Evolutionary conservation across 1,140 invertebrate species (phyloP).

Genomic region (Neodiprion lecontei): DNA sequence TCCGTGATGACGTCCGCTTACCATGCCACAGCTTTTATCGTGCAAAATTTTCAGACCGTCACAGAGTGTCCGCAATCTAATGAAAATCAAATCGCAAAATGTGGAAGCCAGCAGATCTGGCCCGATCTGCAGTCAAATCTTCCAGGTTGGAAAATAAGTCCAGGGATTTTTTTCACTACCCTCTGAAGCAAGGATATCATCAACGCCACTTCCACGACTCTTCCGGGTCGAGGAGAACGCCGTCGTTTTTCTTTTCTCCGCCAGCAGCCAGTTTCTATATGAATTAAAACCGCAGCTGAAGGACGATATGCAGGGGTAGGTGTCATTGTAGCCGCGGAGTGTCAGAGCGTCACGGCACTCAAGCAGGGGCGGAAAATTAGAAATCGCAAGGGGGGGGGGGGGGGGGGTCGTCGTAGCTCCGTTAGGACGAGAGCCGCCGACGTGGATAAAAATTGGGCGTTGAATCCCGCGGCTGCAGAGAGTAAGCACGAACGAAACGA

Average conservation of each 20-base stretch:
- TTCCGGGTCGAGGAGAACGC: background rate
- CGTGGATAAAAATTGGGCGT: slow-evolving; percentile 14
- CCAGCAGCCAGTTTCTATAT: no score
- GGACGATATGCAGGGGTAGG: background rate
- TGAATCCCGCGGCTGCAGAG: background rate
- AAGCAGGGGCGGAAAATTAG: slow-evolving; percentile 6
- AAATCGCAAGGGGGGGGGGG: background rate
- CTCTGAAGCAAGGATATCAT: background rate
- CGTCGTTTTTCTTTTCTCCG: background rate
- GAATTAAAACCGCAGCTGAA: slow-evolving; percentile 12
- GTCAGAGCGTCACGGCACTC: background rate
- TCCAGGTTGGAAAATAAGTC: no score
- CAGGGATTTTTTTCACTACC: no score
- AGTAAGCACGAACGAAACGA: background rate
- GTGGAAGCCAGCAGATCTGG: no score
- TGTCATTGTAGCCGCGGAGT: background rate
- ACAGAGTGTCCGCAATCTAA: no score
- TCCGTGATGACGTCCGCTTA: no score
- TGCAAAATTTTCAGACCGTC: no score
- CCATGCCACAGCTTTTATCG: no score
- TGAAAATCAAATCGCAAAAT: no score
- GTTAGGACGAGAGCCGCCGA: background rate
- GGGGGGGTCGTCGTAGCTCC: slow-evolving; percentile 20
- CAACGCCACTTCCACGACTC: background rate
- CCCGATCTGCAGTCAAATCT: no score